These are phyloP conservation scores for Hanleya hanleyi DNA, from an alignment of 2,888 invertebrate genomes.

Conservation along the genomic window DNA sequence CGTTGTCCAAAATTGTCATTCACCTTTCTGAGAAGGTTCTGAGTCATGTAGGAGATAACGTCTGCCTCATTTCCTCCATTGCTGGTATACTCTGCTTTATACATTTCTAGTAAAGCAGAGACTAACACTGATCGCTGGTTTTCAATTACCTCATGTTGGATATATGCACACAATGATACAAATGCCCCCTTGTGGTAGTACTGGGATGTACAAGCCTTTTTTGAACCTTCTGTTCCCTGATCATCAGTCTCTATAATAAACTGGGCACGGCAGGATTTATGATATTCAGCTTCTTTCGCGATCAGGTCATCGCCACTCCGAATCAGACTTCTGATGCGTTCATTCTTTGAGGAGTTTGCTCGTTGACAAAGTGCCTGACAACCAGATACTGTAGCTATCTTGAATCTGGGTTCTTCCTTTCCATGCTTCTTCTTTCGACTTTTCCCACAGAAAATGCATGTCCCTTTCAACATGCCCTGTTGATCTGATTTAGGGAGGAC, in stretches of 20 bases:
- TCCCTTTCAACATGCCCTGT: conserved; percentile 13
- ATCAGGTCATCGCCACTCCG: conserved; percentile 11
- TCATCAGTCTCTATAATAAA: conserved; percentile 6
- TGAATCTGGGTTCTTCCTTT: neutral
- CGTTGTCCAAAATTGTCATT: conserved; percentile 4
- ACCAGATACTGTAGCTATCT: neutral
- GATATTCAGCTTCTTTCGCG: conserved; percentile 16
- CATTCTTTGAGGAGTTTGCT: neutral
- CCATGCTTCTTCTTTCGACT: neutral
- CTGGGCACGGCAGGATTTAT: neutral
- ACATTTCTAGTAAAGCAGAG: conserved; percentile 3
- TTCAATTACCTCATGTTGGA: conserved; percentile 10
- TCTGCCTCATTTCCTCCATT: conserved; percentile 6
- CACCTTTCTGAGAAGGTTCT: neutral
- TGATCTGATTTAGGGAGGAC: conserved; percentile 5
- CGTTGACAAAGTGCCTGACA: neutral
- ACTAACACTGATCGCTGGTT: neutral
- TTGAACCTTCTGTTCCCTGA: neutral
- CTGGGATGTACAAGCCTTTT: neutral
- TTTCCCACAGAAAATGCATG: conserved; percentile 14
- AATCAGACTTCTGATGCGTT: conserved; percentile 1
- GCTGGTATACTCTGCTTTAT: conserved; percentile 8
- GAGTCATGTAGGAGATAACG: neutral
- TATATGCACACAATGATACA: neutral
- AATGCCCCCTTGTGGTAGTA: conserved; percentile 11